These are phyloP conservation scores for Phocoena phocoena DNA, from an alignment of 2,113 vertebrate species.

Conservation along the genomic window DNA sequence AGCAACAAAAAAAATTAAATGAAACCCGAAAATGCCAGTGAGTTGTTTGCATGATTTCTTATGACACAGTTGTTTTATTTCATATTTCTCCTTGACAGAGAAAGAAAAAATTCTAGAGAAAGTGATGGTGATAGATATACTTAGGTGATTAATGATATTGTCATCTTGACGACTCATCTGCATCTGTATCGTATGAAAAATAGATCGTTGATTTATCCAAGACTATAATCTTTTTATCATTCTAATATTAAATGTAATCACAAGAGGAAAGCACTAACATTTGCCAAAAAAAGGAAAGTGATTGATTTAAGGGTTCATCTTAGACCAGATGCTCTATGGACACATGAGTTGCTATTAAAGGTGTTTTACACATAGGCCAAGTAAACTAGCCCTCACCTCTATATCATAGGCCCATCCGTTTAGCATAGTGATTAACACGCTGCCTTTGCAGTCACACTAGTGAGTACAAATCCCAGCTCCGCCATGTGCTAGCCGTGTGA, in stretches of 20 bases:
- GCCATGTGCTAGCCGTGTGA: background rate
- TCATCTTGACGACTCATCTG: constrained; percentile 73
- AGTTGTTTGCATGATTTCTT: constrained; percentile 76
- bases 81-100: background rate
- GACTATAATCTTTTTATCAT: constrained; percentile 55
- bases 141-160: constrained; percentile 79
- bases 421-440: background rate
- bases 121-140: background rate
- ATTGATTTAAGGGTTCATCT: constrained; percentile 60
- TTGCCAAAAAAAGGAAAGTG: constrained; percentile 71
- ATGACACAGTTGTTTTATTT: constrained; percentile 79
- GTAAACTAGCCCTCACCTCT: background rate
- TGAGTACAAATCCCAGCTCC: background rate
- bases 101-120: constrained; percentile 11
- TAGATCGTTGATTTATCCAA: constrained; percentile 79
- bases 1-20: background rate
- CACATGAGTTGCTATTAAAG: background rate
- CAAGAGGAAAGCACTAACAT: constrained; percentile 71
- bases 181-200: constrained; percentile 79
- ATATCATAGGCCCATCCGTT: background rate
- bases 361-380: background rate
- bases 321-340: background rate
- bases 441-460: background rate
- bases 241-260: constrained; percentile 79
- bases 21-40: background rate